Conservation (phyloP, 2,888 invertebrate species). For the Lycocerus yunnanus region DNA sequence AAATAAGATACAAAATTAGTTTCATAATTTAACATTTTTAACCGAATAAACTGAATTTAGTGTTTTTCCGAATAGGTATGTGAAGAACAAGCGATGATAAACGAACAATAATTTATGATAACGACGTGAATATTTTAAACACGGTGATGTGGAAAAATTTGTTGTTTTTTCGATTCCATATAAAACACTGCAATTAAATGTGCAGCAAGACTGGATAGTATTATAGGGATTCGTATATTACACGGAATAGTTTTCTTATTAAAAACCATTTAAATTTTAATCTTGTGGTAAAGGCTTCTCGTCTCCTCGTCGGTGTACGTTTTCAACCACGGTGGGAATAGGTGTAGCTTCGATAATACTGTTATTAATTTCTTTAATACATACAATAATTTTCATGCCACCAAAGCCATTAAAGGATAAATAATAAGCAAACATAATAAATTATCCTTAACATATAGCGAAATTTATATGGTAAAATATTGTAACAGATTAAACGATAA, state of each 20-base stretch:
- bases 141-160: neutral
- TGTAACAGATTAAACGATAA: neutral
- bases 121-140: neutral
- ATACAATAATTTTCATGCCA: neutral
- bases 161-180: neutral
- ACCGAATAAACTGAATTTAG: neutral
- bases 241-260: neutral
- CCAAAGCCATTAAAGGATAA: neutral
- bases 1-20: conserved; percentile 1
- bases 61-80: neutral
- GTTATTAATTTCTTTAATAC: neutral
- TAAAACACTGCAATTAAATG: neutral
- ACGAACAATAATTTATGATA: neutral
- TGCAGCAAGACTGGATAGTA: neutral
- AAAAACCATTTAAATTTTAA: neutral
- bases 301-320: neutral
- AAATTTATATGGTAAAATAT: neutral
- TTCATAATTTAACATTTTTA: neutral
- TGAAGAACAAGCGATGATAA: neutral
- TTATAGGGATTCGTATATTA: neutral
- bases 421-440: neutral
- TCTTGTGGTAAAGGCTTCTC: neutral
- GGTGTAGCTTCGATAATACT: neutral
- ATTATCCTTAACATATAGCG: neutral
- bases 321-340: neutral